Base-by-base conservation (phyloP, 2,797 vertebrate genomes). In the Sebastes kiyomatsui region DNA sequence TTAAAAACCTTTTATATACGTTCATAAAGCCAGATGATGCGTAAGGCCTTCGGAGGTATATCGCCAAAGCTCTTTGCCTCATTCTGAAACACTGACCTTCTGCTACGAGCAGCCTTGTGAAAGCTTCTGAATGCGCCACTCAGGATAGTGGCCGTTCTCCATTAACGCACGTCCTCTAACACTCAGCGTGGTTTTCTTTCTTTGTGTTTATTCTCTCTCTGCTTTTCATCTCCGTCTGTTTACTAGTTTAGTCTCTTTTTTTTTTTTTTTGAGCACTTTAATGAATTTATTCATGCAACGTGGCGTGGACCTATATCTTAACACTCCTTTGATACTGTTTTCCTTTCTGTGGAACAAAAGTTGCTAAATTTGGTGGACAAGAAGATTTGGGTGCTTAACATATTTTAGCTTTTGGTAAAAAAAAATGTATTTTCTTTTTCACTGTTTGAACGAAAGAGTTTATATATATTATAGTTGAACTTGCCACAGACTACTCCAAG, bases 251-350 rank as follows among this genome's bases (percentile, higher is more conserved):
- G 38, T 42, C 0, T 42, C 38, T 42, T 42, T 14, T 32, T 30
- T 30, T 30, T 16, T 68, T 84, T n/a, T 64, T 75, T 77, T 28
- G 55, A 78, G 80, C 88, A 87, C 82, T 91, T 90, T 88, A 83
- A 68, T 67, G 27, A 62, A 74, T 85, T 42, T 58, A 69, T 73
- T 85, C 28, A 65, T 84, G 38, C 62, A 6, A 2, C 66, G 77
- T 83, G 70, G 35, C 72, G 78, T 86, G 85, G 82, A 61, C 62
- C 79, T 87, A 4, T 80, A 46, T 25, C 58, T 67, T 27, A 52
- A 65, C 67, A 61, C n/a, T 61, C 12, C 23, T 49, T 33, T 13
- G 4, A n/a, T 1, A 6, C 3, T 52, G 30, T 66, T 62, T 52
- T 25, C 3, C 10, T 0, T 46, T 27, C 33, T 59, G n/a, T 30